Conservation (phyloP, 35 echinoderm and acorn worm species). For the Anneissia japonica region DNA sequence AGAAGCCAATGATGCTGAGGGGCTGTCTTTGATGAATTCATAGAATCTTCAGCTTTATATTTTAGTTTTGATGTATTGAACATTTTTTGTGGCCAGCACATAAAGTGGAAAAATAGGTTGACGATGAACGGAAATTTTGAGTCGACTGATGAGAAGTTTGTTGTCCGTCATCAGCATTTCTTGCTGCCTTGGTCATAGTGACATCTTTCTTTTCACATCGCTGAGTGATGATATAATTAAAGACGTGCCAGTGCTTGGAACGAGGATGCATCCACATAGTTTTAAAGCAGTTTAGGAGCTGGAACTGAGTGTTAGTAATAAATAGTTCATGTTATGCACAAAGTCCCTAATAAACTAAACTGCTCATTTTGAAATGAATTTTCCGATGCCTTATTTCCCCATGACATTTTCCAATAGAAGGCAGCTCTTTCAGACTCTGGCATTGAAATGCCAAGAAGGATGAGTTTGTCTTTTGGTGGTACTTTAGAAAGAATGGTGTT, state of each 20-base stretch:
- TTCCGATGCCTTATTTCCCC: too few relatives aligned
- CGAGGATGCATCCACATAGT: background rate
- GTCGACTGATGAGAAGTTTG: background rate
- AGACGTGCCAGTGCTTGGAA: slow-evolving; percentile 24
- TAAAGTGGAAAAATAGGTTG: too few relatives aligned
- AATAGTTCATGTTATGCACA: too few relatives aligned
- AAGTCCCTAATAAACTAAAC: too few relatives aligned
- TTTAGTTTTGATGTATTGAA: background rate
- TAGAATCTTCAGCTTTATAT: background rate
- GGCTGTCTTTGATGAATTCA: background rate
- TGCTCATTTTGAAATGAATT: too few relatives aligned
- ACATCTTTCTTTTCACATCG: background rate
- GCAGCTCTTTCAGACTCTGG: slow-evolving; percentile 1
- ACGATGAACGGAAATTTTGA: background rate
- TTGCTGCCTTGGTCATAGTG: background rate
- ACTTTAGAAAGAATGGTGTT: background rate
- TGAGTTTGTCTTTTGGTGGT: background rate
- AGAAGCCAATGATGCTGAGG: too few relatives aligned
- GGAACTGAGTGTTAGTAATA: too few relatives aligned
- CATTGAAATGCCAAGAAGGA: slow-evolving; percentile 16
- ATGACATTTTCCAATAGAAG: too few relatives aligned
- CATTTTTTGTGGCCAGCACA: background rate
- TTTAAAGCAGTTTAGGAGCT: background rate
- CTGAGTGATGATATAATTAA: slow-evolving; percentile 10
- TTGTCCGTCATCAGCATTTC: background rate